Percentiles rank a stretch among this genome's conserved stretches.
Evolutionary conservation across 2,113 vertebrate genomes (phyloP).

Genomic region (Alaudala cheleensis): DNA sequence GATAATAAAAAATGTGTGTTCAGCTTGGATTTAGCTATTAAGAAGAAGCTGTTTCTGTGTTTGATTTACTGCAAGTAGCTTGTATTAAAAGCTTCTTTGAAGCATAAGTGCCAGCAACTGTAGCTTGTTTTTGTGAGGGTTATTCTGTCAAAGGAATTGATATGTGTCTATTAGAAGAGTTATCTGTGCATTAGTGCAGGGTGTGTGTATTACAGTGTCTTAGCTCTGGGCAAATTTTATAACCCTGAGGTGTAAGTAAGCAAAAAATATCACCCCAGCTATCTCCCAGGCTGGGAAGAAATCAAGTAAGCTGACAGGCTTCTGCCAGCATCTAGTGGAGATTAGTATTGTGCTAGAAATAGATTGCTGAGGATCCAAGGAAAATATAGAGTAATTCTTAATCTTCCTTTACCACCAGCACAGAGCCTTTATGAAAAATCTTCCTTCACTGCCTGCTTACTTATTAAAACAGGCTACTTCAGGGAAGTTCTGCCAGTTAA

Average conservation of each 20-base stretch:
- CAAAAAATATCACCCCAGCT: neutral
- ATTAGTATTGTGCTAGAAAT: neutral
- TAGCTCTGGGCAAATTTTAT: neutral
- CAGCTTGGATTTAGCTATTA: neutral
- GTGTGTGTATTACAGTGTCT: neutral
- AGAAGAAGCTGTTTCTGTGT: neutral
- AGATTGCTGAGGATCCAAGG: conserved; percentile 7
- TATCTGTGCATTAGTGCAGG: neutral
- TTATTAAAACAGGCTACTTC: neutral
- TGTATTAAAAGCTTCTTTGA: neutral
- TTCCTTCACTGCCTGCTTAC: neutral
- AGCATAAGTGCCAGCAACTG: neutral
- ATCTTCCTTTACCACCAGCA: neutral
- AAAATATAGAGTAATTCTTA: neutral
- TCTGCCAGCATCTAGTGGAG: neutral
- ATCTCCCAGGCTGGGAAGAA: neutral
- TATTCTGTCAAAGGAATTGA: neutral
- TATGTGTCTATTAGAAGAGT: neutral
- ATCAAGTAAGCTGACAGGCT: neutral
- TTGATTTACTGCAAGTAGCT: neutral
- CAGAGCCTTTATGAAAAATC: neutral
- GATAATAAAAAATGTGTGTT: neutral
- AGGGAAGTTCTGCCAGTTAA: neutral
- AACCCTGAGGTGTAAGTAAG: neutral
- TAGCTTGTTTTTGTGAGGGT: neutral